Evolutionary conservation across 2,113 vertebrate species (phyloP).

Genomic region (Smithornis capensis): DNA sequence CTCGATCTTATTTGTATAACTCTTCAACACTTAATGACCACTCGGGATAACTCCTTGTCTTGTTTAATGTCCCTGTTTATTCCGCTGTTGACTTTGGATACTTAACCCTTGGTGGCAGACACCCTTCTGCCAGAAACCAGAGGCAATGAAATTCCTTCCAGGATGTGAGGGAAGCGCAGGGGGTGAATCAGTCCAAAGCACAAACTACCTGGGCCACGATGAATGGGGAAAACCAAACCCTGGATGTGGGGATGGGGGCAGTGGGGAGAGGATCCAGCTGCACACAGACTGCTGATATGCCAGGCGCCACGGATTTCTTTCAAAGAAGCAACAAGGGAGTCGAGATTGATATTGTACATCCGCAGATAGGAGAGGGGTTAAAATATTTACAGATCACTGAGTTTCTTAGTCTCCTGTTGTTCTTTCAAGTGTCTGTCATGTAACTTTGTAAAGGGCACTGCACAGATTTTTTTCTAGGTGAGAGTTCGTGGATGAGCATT

Average conservation of each 20-base stretch:
- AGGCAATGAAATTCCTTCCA: neutral
- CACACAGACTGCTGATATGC: neutral
- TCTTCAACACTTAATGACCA: neutral
- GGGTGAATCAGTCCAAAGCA: neutral
- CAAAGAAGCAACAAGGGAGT: neutral
- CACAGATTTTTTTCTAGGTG: constrained; percentile 15
- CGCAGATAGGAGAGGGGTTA: neutral
- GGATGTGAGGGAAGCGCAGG: neutral
- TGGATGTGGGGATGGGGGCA: too few relatives aligned
- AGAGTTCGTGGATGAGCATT: neutral
- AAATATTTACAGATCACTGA: neutral
- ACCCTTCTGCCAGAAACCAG: neutral
- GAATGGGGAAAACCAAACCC: neutral
- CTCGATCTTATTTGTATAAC: neutral
- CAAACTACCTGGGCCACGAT: neutral
- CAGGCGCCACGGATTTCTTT: neutral
- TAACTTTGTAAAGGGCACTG: neutral
- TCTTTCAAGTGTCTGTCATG: neutral
- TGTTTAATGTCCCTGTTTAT: neutral
- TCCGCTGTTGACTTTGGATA: neutral
- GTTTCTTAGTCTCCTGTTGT: neutral
- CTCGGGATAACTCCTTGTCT: neutral
- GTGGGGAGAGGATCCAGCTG: neutral
- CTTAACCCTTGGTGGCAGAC: neutral
- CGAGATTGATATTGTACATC: neutral